Conservation (phyloP, 2,888 invertebrate species). For the Clivina fossor region DNA sequence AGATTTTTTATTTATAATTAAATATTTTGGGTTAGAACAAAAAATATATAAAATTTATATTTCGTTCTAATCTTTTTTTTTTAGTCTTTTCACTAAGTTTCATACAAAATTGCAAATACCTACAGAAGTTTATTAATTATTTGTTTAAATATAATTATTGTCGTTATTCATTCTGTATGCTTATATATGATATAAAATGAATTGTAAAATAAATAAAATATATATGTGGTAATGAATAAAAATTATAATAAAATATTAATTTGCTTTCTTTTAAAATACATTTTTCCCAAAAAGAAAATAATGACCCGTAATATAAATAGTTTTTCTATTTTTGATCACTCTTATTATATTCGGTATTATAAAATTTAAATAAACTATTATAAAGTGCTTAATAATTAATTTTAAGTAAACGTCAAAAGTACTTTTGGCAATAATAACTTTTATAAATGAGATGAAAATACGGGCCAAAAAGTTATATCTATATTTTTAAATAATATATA, state of each 20-base stretch:
- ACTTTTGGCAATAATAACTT: no score
- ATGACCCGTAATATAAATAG: no score
- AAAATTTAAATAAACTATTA: no score
- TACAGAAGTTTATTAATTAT: constrained; percentile 7
- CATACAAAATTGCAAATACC: not conserved
- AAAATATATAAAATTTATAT: not conserved
- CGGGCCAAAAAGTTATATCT: no score
- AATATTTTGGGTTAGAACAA: constrained; percentile 3
- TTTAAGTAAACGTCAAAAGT: no score
- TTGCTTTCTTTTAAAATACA: not conserved
- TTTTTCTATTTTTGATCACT: no score
- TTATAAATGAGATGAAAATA: no score
- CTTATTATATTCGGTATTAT: no score
- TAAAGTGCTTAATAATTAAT: no score
- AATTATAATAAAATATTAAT: constrained; percentile 8
- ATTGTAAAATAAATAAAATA: constrained; percentile 19
- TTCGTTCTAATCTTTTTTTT: not conserved
- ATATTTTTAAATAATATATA: no score
- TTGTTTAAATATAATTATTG: constrained; percentile 6
- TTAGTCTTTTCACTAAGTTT: not conserved
- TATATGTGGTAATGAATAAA: constrained; percentile 23
- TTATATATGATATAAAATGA: constrained; percentile 12
- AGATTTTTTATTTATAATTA: constrained; percentile 40
- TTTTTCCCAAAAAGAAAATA: no score
- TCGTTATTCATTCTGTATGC: constrained; percentile 12